phyloP scores from a whole-genome alignment of 2,113 vertebrate species.

The Limanda limanda region DNA sequence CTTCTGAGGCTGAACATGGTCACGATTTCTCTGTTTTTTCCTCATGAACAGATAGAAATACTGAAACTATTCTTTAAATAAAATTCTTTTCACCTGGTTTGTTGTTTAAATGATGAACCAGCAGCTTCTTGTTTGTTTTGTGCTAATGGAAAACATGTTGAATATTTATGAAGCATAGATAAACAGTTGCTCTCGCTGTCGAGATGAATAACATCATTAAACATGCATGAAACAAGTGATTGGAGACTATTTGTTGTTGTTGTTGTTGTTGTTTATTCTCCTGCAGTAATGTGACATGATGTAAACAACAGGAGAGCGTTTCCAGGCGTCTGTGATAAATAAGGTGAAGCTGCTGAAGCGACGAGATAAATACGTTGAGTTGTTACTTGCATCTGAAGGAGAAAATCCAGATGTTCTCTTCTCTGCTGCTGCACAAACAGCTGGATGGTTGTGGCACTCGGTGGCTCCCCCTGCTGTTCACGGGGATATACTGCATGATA shows the following conservation, averaged over 20 bases:
- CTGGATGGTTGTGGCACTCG: constrained; percentile 30
- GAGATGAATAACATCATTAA: too few species aligned
- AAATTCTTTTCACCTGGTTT: too few species aligned
- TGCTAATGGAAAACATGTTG: too few species aligned
- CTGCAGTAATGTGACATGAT: not conserved
- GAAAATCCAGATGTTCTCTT: constrained; percentile 6
- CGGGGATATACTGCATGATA: constrained; percentile 10
- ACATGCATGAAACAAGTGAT: not conserved
- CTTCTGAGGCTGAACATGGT: not conserved
- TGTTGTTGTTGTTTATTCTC: not conserved
- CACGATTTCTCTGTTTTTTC: not conserved
- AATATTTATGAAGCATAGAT: too few species aligned
- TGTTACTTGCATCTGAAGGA: constrained; percentile 24
- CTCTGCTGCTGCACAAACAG: not conserved
- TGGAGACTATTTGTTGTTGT: not conserved
- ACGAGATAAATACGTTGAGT: constrained; percentile 33
- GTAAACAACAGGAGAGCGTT: not conserved
- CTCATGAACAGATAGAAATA: not conserved
- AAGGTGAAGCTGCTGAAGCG: not conserved
- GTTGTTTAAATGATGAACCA: too few species aligned
- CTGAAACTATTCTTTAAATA: too few species aligned
- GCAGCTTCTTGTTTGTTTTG: too few species aligned
- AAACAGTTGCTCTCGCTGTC: too few species aligned
- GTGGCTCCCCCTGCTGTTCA: constrained; percentile 53
- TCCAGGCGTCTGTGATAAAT: constrained; percentile 11